Conservation (phyloP, 2,113 vertebrate genomes). For the Camelus bactrianus region DNA sequence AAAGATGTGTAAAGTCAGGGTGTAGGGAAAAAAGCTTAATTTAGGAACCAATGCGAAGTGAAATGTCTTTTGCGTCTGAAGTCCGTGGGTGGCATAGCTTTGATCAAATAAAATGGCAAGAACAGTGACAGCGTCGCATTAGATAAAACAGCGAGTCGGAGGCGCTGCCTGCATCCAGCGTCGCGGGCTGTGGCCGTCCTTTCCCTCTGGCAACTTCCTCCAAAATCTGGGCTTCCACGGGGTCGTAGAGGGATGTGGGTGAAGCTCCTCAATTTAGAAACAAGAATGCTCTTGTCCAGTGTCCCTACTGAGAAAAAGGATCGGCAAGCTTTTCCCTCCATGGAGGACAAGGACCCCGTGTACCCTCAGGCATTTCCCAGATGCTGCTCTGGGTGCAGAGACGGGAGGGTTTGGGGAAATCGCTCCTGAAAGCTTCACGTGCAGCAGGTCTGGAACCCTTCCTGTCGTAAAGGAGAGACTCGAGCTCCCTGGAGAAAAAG, state of each 20-base stretch:
- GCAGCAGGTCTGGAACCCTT: neutral
- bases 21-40: slow-evolving; percentile 52
- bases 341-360: neutral
- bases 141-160: slow-evolving; percentile 25
- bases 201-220: neutral
- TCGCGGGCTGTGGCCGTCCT: neutral
- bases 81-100: neutral
- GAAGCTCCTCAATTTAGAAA: neutral
- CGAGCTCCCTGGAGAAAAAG: neutral
- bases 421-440: neutral
- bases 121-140: slow-evolving; percentile 18
- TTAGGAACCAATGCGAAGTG: slow-evolving; percentile 43
- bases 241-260: neutral
- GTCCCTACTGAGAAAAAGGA: neutral
- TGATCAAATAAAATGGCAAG: neutral
- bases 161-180: neutral
- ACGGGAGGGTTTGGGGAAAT: neutral
- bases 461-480: neutral
- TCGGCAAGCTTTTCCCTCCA: neutral
- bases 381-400: neutral
- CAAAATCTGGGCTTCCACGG: neutral
- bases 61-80: slow-evolving; percentile 20
- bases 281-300: neutral
- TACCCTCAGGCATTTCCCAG: neutral
- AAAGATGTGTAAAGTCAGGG: slow-evolving; percentile 26